Evolutionary conservation across 2,888 invertebrate genomes (phyloP).

Genomic region (Altica lythri): DNA sequence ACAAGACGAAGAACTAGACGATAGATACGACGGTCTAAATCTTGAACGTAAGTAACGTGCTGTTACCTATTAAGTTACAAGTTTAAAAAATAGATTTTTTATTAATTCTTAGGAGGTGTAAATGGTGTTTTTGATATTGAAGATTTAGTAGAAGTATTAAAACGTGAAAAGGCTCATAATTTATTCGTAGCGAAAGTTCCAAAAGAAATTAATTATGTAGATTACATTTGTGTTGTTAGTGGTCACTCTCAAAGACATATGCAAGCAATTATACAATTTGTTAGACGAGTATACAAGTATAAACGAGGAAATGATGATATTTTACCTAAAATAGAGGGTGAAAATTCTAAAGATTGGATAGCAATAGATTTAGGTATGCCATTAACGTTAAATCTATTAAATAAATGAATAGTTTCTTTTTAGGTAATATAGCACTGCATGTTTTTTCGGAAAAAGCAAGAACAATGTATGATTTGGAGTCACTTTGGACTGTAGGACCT

Average conservation of each 20-base stretch:
- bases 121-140: constrained; percentile 88
- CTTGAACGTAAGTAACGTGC: not conserved
- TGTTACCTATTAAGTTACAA: not conserved
- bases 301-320: constrained; percentile 67
- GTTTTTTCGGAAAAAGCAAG: constrained; percentile 77
- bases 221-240: constrained; percentile 82
- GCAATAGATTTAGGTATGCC: constrained; percentile 92
- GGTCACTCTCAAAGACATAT: constrained; percentile 77
- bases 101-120: constrained; percentile 69
- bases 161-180: constrained; percentile 76
- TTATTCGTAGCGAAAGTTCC: constrained; percentile 83
- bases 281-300: constrained; percentile 75
- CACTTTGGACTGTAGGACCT: constrained; percentile 86
- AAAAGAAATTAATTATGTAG: constrained; percentile 75
- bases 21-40: constrained; percentile 66
- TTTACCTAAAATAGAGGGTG: constrained; percentile 79
- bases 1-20: constrained; percentile 51
- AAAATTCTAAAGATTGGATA: constrained; percentile 79
- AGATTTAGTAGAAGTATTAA: constrained; percentile 77
- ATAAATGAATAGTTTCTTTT: constrained; percentile 46
- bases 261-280: constrained; percentile 73
- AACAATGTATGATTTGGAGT: constrained; percentile 82
- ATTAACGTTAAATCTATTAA: not conserved
- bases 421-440: constrained; percentile 91
- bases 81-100: no score